A percentile compares a stretch with the other conserved stretches of the same genome.
These are phyloP conservation scores for Trinorchestia longiramus DNA, from an alignment of 1,140 invertebrate genomes.

Conservation along the genomic window DNA sequence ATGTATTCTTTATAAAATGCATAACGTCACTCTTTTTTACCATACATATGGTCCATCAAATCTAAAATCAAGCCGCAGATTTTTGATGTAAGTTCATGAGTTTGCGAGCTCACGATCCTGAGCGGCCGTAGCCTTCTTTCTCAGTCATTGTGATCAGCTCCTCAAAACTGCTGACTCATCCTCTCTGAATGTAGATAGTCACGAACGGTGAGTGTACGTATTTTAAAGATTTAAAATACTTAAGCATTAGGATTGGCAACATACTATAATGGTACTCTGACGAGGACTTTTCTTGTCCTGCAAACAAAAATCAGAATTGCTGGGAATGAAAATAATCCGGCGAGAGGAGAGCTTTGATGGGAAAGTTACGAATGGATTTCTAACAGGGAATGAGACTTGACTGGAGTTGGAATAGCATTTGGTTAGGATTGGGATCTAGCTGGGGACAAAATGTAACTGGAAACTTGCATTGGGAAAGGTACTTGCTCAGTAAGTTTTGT, in stretches of 20 bases:
- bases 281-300: constrained; percentile 42
- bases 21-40: neutral
- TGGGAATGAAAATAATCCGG: constrained; percentile 44
- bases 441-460: neutral
- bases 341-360: neutral
- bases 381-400: neutral
- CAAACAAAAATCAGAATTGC: constrained; percentile 36
- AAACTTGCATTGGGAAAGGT: neutral
- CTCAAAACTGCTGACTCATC: constrained; percentile 39
- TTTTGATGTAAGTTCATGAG: neutral
- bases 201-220: constrained; percentile 53
- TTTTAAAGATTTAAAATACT: constrained; percentile 52
- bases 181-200: constrained; percentile 51
- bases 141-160: constrained; percentile 43
- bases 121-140: neutral
- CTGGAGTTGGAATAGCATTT: neutral
- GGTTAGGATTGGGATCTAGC: neutral
- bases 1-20: no score
- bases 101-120: constrained; percentile 22
- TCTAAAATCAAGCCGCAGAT: neutral
- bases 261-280: constrained; percentile 51
- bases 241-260: constrained; percentile 54
- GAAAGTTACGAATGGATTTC: constrained; percentile 48
- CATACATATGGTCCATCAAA: neutral
- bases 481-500: neutral